These are phyloP conservation scores for Thymallus thymallus DNA, from an alignment of 2,113 vertebrate species.

Conservation along the genomic window DNA sequence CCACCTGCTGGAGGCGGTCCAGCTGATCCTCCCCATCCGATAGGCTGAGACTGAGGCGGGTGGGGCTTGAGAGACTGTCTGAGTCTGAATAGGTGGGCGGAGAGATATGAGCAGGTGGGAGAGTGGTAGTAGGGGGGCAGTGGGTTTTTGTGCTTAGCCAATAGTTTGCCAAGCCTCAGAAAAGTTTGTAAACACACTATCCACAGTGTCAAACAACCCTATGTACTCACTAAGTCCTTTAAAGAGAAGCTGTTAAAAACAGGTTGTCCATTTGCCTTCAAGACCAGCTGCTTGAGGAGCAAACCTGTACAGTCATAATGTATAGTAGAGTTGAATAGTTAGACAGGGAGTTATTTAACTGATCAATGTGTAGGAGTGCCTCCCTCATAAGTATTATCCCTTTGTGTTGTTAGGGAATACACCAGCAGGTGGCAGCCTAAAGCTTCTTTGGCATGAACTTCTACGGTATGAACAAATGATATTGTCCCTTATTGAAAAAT, in stretches of 20 bases:
- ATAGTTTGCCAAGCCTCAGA: neutral
- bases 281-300: too few relatives aligned
- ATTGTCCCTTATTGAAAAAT: neutral
- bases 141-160: slow-evolving; percentile 2
- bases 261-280: neutral
- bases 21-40: slow-evolving; percentile 83
- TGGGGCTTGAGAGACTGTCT: slow-evolving; percentile 78
- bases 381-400: too few relatives aligned
- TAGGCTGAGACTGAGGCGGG: slow-evolving; percentile 75
- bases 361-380: too few relatives aligned
- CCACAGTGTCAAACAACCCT: neutral
- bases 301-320: too few relatives aligned
- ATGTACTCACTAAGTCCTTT: neutral
- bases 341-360: too few relatives aligned
- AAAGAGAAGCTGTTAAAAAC: neutral
- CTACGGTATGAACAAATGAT: neutral
- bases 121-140: slow-evolving; percentile 49
- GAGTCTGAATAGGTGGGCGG: slow-evolving; percentile 73
- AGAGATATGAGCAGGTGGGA: slow-evolving; percentile 33
- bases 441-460: neutral
- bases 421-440: neutral
- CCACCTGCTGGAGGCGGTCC: slow-evolving; percentile 82
- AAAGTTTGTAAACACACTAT: neutral
- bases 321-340: too few relatives aligned
- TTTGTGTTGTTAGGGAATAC: neutral